Conservation (phyloP, 1,140 invertebrate genomes). For the Apis cerana region DNA sequence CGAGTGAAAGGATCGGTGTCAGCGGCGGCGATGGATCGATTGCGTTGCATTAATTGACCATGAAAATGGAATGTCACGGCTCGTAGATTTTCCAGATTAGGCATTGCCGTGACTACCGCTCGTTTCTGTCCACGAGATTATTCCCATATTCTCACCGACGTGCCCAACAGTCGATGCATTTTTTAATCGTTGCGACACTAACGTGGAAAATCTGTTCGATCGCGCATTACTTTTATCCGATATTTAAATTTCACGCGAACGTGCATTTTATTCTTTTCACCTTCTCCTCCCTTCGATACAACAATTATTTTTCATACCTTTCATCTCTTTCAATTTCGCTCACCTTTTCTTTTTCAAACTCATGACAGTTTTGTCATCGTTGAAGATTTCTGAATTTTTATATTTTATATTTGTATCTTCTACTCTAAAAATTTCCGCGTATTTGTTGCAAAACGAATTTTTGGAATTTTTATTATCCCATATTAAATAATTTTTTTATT, state of each 20-base stretch:
- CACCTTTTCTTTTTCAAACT: background rate
- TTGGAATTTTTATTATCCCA: too few relatives aligned
- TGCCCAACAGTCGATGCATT: background rate
- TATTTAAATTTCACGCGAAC: background rate
- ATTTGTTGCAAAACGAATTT: too few relatives aligned
- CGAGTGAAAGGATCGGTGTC: constrained; percentile 53
- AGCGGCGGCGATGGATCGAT: constrained; percentile 8
- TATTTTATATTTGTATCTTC: too few relatives aligned
- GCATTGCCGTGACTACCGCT: constrained; percentile 42
- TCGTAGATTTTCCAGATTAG: constrained; percentile 56
- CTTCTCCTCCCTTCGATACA: background rate
- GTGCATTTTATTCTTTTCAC: background rate
- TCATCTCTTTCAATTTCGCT: background rate
- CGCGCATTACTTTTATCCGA: background rate
- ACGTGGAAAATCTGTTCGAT: background rate
- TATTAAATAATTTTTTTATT: background rate
- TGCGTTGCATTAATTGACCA: constrained; percentile 54
- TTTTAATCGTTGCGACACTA: background rate
- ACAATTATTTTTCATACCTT: background rate
- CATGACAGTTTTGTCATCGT: too few relatives aligned
- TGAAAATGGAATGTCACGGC: constrained; percentile 59
- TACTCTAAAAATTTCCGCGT: too few relatives aligned
- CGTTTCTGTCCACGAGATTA: constrained; percentile 23
- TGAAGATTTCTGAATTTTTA: too few relatives aligned
- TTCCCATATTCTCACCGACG: constrained; percentile 28